Base-by-base conservation (phyloP, 2,888 invertebrate genomes). In the Eilema depressum region DNA sequence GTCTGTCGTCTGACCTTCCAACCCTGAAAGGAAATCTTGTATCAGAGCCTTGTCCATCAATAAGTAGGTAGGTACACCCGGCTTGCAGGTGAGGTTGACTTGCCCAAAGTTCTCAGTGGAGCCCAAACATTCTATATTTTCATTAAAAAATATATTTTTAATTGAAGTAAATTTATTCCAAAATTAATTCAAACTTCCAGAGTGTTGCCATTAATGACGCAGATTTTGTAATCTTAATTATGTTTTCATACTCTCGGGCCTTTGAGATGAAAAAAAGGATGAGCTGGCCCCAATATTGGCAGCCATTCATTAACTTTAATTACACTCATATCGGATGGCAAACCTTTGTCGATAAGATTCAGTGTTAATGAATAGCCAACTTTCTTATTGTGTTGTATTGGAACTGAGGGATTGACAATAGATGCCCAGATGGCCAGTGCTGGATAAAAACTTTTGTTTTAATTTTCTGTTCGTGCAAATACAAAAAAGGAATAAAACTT, bases 271-370 rank as follows among this genome's bases (percentile, higher is more conserved):
- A 70, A 79, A 76, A 69, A 80, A 68, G 70, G 72, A 73, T 78
- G 37, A 76, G 63, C 66, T 53, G 17, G 25, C 53, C 25, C 28
- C 78, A 77, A 71, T 83, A 66, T 81, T 68, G 64, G 37, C 12
- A 0, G n/a, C 78, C 59, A 70, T 83, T 81, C 74, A 76, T 62
- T 59, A 81, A 81, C 67, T 81, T 81, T 68, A 71, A 81, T 81
- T 81, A 73, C 69, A 75, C 67, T 75, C 63, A 73, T 81, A 75
- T 81, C 69, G 63, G 68, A 47, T 68, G 33, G 71, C 63, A 53
- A 66, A 68, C 47, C 63, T 70, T 10, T 62, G 23, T 23, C 25
- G 83, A 83, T 78, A 81, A 71, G 69, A 70, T 61, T 66, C 60
- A 26, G 61, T 73, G 72, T 64, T 76, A 71, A 75, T 82, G 76